phyloP scores from a whole-genome alignment of 2,113 vertebrate genomes.

The Myodes glareolus region DNA sequence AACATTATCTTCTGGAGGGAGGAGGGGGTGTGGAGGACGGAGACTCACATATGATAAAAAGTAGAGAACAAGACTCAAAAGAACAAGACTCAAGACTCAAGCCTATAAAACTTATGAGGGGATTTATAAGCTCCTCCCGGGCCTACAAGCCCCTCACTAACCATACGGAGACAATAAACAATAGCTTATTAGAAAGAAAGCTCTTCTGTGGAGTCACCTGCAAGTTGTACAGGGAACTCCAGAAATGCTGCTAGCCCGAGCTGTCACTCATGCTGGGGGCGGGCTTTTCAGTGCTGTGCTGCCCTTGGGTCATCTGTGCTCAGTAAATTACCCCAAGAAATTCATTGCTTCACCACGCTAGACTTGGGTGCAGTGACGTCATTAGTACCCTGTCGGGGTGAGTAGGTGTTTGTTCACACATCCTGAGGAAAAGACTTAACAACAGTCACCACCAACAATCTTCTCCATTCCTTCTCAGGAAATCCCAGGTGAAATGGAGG shows the following conservation, averaged over 20 bases:
- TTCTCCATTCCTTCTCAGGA: not conserved
- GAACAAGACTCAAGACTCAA: not conserved
- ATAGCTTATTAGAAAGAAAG: not conserved
- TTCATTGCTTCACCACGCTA: not conserved
- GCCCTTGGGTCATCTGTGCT: not conserved
- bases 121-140: not conserved
- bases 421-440: too few species aligned
- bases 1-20: not conserved
- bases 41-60: not conserved
- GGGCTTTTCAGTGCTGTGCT: not conserved
- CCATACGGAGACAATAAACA: not conserved
- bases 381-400: too few species aligned
- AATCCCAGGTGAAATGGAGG: too few species aligned
- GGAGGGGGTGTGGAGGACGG: not conserved
- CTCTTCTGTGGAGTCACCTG: not conserved
- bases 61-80: not conserved
- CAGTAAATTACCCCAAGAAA: not conserved
- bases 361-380: not conserved
- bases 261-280: not conserved
- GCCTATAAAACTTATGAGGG: not conserved
- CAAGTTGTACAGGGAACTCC: not conserved
- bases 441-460: too few species aligned
- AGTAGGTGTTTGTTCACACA: not conserved
- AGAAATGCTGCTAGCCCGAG: accelerated
- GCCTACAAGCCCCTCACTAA: not conserved